These are phyloP conservation scores for Terrapene triunguis DNA, from an alignment of 2,113 vertebrate species.

Conservation along the genomic window DNA sequence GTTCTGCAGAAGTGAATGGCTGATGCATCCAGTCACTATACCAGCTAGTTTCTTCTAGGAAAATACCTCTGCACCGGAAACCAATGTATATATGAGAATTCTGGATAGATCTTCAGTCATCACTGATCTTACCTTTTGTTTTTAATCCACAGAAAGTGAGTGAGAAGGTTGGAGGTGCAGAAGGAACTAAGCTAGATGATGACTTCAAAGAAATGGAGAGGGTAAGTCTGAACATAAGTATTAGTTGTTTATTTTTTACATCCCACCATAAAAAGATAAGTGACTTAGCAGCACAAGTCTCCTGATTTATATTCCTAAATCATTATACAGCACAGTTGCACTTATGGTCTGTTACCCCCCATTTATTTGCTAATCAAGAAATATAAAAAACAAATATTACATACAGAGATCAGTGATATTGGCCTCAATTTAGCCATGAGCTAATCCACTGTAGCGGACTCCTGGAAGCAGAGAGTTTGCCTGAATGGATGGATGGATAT, in stretches of 20 bases:
- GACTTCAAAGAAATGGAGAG: slow-evolving; percentile 98
- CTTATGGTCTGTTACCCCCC: neutral
- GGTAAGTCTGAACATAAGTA: slow-evolving; percentile 76
- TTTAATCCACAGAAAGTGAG: slow-evolving; percentile 91
- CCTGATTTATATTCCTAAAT: neutral
- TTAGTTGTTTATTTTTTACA: neutral
- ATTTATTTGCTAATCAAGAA: neutral
- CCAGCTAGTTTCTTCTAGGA: neutral
- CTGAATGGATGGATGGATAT: neutral
- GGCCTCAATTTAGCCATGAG: neutral
- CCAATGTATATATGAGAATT: accelerated
- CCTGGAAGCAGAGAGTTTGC: neutral
- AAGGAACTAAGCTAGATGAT: slow-evolving; percentile 95
- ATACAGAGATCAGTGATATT: neutral
- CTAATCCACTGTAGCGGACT: neutral
- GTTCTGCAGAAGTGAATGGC: neutral
- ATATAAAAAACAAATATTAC: neutral
- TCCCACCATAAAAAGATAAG: too few species aligned
- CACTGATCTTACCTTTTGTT: slow-evolving; percentile 14
- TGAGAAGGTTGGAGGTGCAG: slow-evolving; percentile 95
- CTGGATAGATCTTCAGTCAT: neutral
- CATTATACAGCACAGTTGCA: neutral
- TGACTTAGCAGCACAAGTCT: neutral
- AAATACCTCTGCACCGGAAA: neutral
- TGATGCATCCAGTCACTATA: neutral